Base-by-base conservation (phyloP, 2,888 invertebrate species). In the Nomada goodeniana region DNA sequence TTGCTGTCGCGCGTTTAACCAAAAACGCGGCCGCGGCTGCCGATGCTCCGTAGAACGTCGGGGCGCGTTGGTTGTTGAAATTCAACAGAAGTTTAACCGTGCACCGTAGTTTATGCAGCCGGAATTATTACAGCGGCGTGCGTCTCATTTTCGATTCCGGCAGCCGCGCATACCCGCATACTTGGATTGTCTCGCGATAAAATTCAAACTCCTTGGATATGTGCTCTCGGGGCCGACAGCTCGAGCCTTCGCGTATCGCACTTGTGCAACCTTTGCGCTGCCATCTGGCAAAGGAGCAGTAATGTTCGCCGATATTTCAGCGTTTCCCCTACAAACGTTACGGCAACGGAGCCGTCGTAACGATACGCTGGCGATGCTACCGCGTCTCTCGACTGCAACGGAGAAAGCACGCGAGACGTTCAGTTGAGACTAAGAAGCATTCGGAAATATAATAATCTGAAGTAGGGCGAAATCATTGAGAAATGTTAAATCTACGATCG, bases 181-280 rank as follows among this genome's bases (percentile, higher is more conserved):
- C 63, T 76, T 74, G 73, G 75, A 61, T 67, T 52, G 23, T 57
- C n/a, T 3, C 5, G 75, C 78, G 61, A 84, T 86, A 82, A 83
- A 82, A 76, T 75, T 86, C 73, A 72, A 79, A 80, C 72, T 80
- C 72, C 55, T 29, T n/a, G 72, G 36, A 9, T 65, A 26, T 71
- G 55, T 26, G 65, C 52, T 78, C 53, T 13, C 71, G 26, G 13
- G 79, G 59, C 60, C 59, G 75, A 72, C 76, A 71, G 82, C 53
- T 69, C 68, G 63, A 65, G 75, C 77, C 73, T 53, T 23, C 55
- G 26, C 55, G 53, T 78, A 85, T 75, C 78, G 69, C 70, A 36
- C 64, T 44, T 15, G 63, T 80, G 63, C 47, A 74, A 52, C 60
- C 26, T 50, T 59, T 44, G 13, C 20, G n/a, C 18, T 36, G 36